Percentiles rank a stretch among this genome's conserved stretches.
These are phyloP conservation scores for Suillia variegata DNA, from an alignment of 2,888 invertebrate species.

Conservation along the genomic window DNA sequence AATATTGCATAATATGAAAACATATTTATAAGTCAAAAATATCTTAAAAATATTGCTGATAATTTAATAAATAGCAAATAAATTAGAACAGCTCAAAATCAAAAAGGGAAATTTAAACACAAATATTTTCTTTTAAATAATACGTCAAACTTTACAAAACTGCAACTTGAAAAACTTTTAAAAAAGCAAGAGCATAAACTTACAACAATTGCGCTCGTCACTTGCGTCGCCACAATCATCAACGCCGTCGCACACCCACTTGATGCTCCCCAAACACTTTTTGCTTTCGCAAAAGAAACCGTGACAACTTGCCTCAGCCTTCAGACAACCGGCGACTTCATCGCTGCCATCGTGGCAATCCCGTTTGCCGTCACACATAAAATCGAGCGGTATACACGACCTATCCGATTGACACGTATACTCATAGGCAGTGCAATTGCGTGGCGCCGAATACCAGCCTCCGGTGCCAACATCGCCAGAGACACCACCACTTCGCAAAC, in stretches of 20 bases:
- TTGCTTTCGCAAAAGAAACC: conserved; percentile 69
- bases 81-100: no score
- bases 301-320: conserved; percentile 62
- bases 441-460: conserved; percentile 30
- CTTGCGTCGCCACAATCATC: conserved; percentile 67
- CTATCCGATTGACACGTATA: conserved; percentile 52
- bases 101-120: neutral
- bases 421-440: conserved; percentile 51
- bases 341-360: conserved; percentile 80
- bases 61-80: no score
- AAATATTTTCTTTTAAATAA: no score
- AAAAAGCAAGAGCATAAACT: conserved; percentile 34
- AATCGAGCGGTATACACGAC: conserved; percentile 70
- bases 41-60: no score
- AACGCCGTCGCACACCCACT: conserved; percentile 66
- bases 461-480: conserved; percentile 27
- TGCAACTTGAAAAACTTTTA: neutral
- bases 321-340: conserved; percentile 64
- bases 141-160: no score
- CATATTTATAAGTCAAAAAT: no score
- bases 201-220: conserved; percentile 65
- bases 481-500: neutral
- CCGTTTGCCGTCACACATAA: conserved; percentile 72
- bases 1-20: no score
- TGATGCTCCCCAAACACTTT: conserved; percentile 62